Evolutionary conservation across 2,888 invertebrate genomes (phyloP), one percentile per base, ranked within the genome.

Genomic region (Mellilla xanthometata): DNA sequence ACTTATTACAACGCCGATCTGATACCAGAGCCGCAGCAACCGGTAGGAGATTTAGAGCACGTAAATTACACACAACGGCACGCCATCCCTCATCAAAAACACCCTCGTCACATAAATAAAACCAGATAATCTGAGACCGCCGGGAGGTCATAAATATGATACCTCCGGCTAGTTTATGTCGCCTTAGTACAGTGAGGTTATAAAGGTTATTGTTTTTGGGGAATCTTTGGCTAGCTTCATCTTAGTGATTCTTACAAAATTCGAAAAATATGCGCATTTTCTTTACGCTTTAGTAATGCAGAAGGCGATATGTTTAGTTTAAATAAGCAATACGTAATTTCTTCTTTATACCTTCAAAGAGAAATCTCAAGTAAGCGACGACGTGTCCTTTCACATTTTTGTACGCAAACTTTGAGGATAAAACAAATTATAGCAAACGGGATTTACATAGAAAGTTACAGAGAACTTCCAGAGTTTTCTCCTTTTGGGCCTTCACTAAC

Each of bases 91-190:
- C 69, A 72, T 82, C 74, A 75, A 73, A 66, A 54, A 65, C 66
- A 80, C 82, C 82, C 81, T 81, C 68, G 72, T 83, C 82, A 79
- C 60, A 61, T 66, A 72, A 64, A 70, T 73, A 71, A 68, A 60
- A 65, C 65, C 65, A 65, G 70, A 73, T 68, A 67, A 69, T 65
- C 66, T 60, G 62, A 48, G 41, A 65, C 60, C 65, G 62, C 64
- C 56, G 52, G 60, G 52, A 46, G 62, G 60, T 62, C 51, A 56
- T 60, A 68, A 73, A 72, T 72, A 68, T 72, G 63, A 68, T 68
- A 67, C 61, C 60, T 61, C 57, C 44, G 47, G 47, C 46, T 58
- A 61, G 62, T 66, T 70, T 64, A 71, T 67, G 62, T 58, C 52
- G 45, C 41, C 63, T 62, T 64, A 57, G 63, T 66, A 62, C 48